Percentiles rank a stretch among this genome's conserved stretches.
These are phyloP conservation scores for Onthophagus sagittarius DNA, from an alignment of 2,888 invertebrate genomes.

Conservation along the genomic window DNA sequence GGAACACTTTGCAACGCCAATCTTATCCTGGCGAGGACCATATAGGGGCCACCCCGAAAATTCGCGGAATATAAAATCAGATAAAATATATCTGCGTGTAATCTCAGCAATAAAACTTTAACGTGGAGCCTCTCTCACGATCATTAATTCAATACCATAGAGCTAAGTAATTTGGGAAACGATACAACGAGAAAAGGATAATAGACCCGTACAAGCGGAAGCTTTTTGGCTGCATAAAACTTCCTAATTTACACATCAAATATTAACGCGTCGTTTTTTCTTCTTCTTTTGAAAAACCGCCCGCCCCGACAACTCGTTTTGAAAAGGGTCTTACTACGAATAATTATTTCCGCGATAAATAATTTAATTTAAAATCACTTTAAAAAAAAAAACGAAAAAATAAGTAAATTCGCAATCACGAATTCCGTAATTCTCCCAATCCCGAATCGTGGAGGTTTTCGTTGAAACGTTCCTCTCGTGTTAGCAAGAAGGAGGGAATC, in stretches of 20 bases:
- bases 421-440: conserved; percentile 10
- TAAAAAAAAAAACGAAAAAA: neutral
- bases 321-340: neutral
- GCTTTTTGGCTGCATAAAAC: conserved; percentile 31
- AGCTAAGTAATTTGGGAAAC: conserved; percentile 13
- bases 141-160: conserved; percentile 35
- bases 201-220: conserved; percentile 26
- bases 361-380: no score
- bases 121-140: conserved; percentile 31
- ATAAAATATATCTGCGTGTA: no score
- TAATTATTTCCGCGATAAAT: neutral
- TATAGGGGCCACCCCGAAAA: neutral
- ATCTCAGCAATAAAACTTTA: conserved; percentile 36
- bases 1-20: conserved; percentile 47
- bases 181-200: conserved; percentile 18
- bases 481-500: conserved; percentile 32
- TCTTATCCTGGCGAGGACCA: conserved; percentile 37
- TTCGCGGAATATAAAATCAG: neutral
- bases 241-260: conserved; percentile 31
- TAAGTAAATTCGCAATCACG: neutral
- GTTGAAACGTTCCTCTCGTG: conserved; percentile 31
- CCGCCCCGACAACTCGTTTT: neutral
- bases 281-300: conserved; percentile 25
- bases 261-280: conserved; percentile 31
- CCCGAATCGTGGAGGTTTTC: neutral